phyloP scores from a whole-genome alignment of 2,797 vertebrate species.

The Macropodus opercularis region DNA sequence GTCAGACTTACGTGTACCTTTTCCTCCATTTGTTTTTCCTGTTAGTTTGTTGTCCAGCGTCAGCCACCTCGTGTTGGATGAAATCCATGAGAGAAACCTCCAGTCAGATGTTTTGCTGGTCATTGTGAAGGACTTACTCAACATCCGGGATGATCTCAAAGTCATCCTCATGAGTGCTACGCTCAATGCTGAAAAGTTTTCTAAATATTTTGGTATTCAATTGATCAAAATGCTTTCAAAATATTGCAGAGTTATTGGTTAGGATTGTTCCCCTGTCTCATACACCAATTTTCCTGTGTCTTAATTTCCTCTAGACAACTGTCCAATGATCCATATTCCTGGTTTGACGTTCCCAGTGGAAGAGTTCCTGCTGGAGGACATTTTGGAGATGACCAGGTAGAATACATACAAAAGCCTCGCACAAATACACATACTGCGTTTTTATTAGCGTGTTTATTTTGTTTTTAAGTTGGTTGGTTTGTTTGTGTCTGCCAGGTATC shows the following conservation, averaged over 20 bases:
- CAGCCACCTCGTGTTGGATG: constrained; percentile 94
- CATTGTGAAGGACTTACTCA: constrained; percentile 91
- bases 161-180: constrained; percentile 97
- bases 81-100: constrained; percentile 97
- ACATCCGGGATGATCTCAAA: constrained; percentile 86
- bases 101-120: constrained; percentile 95
- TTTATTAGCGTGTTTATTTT: too few species aligned
- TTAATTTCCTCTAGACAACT: constrained; percentile 80
- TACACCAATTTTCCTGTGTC: neutral
- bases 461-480: too few species aligned
- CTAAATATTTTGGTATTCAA: constrained; percentile 90
- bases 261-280: neutral
- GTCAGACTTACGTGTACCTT: neutral
- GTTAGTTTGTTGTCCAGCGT: constrained; percentile 87
- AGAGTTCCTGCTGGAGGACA: constrained; percentile 93
- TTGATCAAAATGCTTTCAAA: neutral
- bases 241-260: neutral
- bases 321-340: constrained; percentile 96
- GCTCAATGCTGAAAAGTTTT: constrained; percentile 97
- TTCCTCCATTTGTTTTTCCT: neutral
- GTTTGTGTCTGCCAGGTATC: constrained; percentile 78
- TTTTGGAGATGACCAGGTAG: constrained; percentile 91
- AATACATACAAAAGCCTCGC: neutral
- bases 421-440: too few species aligned
- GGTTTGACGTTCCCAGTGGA: constrained; percentile 95